Percentiles rank a stretch among this genome's conserved stretches.
phyloP scores from a whole-genome alignment of 2,113 vertebrate genomes.

The Hiodon alosoides region DNA sequence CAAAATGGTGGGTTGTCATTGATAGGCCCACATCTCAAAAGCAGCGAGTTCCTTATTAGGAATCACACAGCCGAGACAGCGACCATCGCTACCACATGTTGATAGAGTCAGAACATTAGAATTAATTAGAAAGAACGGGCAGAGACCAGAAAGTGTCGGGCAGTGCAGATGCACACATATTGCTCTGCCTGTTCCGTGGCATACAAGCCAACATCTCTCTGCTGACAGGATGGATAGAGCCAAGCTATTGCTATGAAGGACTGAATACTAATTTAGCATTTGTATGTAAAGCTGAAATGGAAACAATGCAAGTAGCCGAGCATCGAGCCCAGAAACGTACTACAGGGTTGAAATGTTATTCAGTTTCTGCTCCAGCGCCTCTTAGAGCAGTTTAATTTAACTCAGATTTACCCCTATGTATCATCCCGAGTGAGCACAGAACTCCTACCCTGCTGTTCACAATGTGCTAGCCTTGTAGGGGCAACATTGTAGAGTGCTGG shows the following conservation, averaged over 20 bases:
- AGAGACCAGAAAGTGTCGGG: slow-evolving; percentile 29
- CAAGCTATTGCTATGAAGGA: neutral
- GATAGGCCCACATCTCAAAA: too few relatives aligned
- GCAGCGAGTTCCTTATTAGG: too few relatives aligned
- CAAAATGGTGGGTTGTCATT: neutral
- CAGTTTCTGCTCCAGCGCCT: neutral
- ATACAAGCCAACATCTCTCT: too few relatives aligned
- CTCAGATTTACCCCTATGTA: neutral
- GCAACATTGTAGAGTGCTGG: too few relatives aligned
- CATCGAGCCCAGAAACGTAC: too few relatives aligned
- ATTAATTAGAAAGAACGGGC: slow-evolving; percentile 9
- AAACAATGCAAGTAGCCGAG: neutral
- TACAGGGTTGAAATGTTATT: neutral
- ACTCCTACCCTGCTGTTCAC: too few relatives aligned
- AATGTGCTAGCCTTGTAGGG: too few relatives aligned
- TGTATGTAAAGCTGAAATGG: neutral
- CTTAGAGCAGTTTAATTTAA: neutral
- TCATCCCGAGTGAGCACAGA: too few relatives aligned
- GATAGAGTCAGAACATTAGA: too few relatives aligned
- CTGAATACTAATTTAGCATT: neutral
- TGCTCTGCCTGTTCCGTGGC: neutral
- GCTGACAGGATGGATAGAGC: neutral
- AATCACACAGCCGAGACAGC: too few relatives aligned
- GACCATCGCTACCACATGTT: too few relatives aligned
- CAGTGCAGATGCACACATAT: neutral